Evolutionary conservation across 1,140 invertebrate species (phyloP), one percentile per base, ranked within the genome.

Genomic region (Calephelis nemesis): DNA sequence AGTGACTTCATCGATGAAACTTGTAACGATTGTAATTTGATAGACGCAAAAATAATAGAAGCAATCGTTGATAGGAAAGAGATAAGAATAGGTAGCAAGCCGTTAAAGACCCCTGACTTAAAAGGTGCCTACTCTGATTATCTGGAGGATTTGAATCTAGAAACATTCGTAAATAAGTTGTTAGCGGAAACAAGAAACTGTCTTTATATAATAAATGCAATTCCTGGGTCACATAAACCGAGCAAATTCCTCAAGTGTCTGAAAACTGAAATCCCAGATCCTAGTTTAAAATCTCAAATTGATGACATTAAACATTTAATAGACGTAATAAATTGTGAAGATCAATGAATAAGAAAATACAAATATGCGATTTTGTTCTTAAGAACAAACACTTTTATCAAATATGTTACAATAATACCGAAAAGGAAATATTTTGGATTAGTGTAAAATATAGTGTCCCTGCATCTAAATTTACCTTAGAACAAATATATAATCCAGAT

Each of bases 1-100:
- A 12, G 10, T 39, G 30, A 60, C 39, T 60, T 60, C 11, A 60
- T 60, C 30, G 54, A 6, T 39, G 39, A 60, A 12, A n/a, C 19
- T 54, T 15, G 9, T 9, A 54, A 10, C 5, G 52, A 54, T 30
- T 54, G 39, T 54, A 54, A 54, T 10, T 15, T 54, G 13, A 54
- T 54, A 54, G 19, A 30, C 19, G 52, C 52, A 30, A 54, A 54
- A 54, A 54, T 54, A 54, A 54, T 54, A 39, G 52, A 54, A 58
- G 52, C 10, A 10, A 30, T 58, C 12, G 12, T 58, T 30, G 19
- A 58, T 3, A 58, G 9, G 19, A 58, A 58, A 11, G 15, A 8
- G 10, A 58, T 58, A 10, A 9, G 30, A 5, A 39, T 58, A 30
- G 52, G 52, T 58, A 30, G 52, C 19, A 5, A 58, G 5, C 13